Evolutionary conservation across 2,888 invertebrate species (phyloP), one percentile per base, ranked within the genome.

Genomic region (Melanostoma mellinum): DNA sequence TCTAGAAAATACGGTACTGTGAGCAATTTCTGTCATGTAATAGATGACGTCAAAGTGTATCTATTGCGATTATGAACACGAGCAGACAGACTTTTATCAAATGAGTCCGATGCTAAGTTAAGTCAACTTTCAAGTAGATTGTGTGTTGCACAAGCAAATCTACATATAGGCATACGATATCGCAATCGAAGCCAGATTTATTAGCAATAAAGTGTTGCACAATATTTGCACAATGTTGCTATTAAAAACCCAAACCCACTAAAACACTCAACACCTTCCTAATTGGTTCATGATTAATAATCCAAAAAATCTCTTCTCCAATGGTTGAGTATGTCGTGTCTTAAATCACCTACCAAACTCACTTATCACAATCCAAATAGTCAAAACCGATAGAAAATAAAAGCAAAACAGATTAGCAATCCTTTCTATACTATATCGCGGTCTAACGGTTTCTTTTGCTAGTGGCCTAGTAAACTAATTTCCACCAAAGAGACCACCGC

Each of bases 381-480:
- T 30, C 68, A 32, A 33, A 55, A 32, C 38, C 32, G 35, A 44
- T 38, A 30, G 38, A 50, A 56, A 63, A 53, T 35, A 42, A 35
- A 40, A 38, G 46, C n/a, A 35, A 58, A 56, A 63, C 42, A 48
- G 36, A 50, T 63, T 38, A 58, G 40, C 44, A 65, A 65, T 65
- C 58, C 40, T 50, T 56, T 77, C 55, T 56, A 46, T 35, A 50
- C 4, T 3, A 63, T n/a, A 63, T 38, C 36, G 38, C n/a, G 30
- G 20, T 71, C 6, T 5, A 55, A 9, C 32, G 33, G 6, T 56
- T 20, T 56, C 36, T 60, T 50, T 48, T 38, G 42, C 42, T 32
- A 36, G 20, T 80, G 80, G 76, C 67, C 65, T 67, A 72, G 65
- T 81, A 60, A 72, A 72, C 71, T 71, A 50, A 81, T 71, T 81